Evolutionary conservation across 2,113 vertebrate species (phyloP), one percentile per base, ranked within the genome.

Genomic region (Phylloscopus trochilus): DNA sequence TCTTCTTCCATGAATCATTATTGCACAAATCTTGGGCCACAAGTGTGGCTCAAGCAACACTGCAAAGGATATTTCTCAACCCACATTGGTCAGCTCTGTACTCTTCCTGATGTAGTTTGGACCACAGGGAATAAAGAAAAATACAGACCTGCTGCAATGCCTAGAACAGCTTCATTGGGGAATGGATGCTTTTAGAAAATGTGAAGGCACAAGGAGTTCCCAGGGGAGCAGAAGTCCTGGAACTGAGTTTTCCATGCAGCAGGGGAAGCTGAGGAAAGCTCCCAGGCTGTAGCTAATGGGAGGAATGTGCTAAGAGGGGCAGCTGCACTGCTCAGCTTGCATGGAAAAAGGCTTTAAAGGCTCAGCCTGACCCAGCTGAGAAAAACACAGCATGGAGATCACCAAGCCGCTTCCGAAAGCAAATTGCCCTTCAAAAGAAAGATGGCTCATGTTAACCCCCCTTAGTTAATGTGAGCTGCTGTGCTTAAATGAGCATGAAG

Each of bases 401-500:
- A 84, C 69, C 43, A 55, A 84, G 28, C 52, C 91, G 47, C 15
- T 46, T 47, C 63, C 0, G 0, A 90, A 59, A 87, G 47, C 56
- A 92, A 93, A 93, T 85, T 82, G 44, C 33, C 39, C 78, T 85
- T 85, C 78, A 59, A 68, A 90, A 91, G 39, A 87, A 63, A 87
- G 43, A 62, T 53, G n/a, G 47, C 7, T 89, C 33, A n/a, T 85
- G 82, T 78, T 67, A 91, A 87, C 41, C 37, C 19, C 26, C 59
- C 87, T 90, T 70, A 66, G 39, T 82, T 79, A 87, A 87, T 44
- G 44, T 63, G 62, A 89, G 53, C 62, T 78, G 66, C 83, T 94
- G 58, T 85, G 66, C 85, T 63, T 92, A 89, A 91, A 89, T n/a
- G 69, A 70, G 24, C 60, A 55, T 90, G 84, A 94, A 94, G 81